Evolutionary conservation across 2,888 invertebrate genomes (phyloP).

Genomic region (Eilema caniola): DNA sequence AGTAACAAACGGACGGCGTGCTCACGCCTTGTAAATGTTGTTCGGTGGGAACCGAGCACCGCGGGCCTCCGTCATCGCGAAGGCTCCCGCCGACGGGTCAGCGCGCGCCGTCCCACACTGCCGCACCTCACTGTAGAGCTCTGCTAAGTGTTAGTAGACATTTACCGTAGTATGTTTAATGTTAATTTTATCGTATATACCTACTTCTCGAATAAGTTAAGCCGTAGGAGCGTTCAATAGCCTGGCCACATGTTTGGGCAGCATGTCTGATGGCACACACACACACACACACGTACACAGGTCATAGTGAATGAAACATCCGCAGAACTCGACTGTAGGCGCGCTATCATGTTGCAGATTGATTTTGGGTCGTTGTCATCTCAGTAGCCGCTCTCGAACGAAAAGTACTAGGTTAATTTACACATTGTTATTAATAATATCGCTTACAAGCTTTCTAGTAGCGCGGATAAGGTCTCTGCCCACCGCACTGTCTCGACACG

Average conservation of each 20-base stretch:
- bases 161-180: slow-evolving; percentile 24
- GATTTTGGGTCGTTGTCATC: slow-evolving; percentile 14
- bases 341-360: slow-evolving; percentile 23
- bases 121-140: slow-evolving; percentile 9
- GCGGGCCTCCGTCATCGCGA: not conserved
- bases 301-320: not conserved
- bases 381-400: slow-evolving; percentile 9
- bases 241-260: slow-evolving; percentile 8
- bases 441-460: slow-evolving; percentile 19
- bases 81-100: not conserved
- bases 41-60: not conserved
- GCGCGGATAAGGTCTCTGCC: slow-evolving; percentile 17
- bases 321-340: slow-evolving; percentile 3
- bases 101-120: not conserved
- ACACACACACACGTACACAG: not conserved
- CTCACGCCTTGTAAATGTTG: not conserved
- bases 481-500: not conserved
- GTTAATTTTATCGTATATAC: slow-evolving; percentile 22
- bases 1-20: slow-evolving; percentile 12
- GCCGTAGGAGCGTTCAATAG: slow-evolving; percentile 9
- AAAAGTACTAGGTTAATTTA: slow-evolving; percentile 5
- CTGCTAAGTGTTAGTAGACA: slow-evolving; percentile 28
- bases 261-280: slow-evolving; percentile 7
- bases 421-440: slow-evolving; percentile 3
- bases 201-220: slow-evolving; percentile 40